Conservation (phyloP, 2,797 vertebrate species). For the Rhabdophis nuchalis region DNA sequence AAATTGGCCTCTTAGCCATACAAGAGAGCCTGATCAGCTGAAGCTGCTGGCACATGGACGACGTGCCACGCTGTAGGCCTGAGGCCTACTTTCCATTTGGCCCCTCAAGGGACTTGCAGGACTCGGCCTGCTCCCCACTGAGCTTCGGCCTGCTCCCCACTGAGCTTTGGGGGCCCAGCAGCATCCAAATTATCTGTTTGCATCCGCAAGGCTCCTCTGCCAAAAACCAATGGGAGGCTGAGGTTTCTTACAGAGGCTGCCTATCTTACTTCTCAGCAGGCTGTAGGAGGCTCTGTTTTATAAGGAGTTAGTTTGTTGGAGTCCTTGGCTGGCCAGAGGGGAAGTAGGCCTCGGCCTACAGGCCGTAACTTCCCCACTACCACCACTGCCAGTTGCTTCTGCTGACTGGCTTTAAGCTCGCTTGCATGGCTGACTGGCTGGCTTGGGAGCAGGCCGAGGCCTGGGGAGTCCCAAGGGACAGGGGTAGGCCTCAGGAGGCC, state of each 20-base stretch:
- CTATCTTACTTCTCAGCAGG: not conserved
- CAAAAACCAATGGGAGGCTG: not conserved
- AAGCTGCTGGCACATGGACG: not conserved
- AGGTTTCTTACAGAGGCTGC: not conserved
- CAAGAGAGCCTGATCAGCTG: not conserved
- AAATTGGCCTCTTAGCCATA: not conserved
- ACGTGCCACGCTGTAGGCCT: not conserved
- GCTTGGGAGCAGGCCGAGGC: not conserved
- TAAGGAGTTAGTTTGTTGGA: not conserved
- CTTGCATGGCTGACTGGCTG: not conserved
- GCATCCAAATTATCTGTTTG: not conserved
- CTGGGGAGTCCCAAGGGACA: not conserved
- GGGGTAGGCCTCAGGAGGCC: not conserved
- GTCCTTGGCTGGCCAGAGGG: not conserved
- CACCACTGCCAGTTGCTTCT: not conserved
- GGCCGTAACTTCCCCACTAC: not conserved
- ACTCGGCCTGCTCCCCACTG: not conserved
- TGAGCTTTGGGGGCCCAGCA: not conserved
- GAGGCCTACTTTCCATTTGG: not conserved
- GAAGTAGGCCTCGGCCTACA: not conserved
- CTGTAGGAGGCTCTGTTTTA: not conserved
- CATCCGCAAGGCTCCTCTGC: not conserved
- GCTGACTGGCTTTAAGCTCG: not conserved
- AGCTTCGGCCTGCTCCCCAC: too few relatives aligned
- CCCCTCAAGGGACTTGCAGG: not conserved